Conservation (phyloP, 1,140 invertebrate genomes). For the Probaryconus sp. region DNA sequence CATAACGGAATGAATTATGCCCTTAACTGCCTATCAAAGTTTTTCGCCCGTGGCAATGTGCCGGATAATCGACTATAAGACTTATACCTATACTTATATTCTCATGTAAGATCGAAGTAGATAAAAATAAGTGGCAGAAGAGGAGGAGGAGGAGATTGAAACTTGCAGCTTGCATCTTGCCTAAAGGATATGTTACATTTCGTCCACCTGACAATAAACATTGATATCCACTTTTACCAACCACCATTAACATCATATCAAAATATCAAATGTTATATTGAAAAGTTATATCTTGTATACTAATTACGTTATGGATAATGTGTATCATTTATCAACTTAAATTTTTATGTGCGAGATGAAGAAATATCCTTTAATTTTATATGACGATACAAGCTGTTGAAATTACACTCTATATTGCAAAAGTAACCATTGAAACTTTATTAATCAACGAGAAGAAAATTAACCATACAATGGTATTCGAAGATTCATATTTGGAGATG, state of each 20-base stretch:
- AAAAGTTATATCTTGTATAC: neutral
- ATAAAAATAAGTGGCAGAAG: constrained; percentile 61
- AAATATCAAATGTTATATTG: constrained; percentile 6
- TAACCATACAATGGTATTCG: no score
- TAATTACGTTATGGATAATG: no score
- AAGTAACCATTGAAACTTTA: no score
- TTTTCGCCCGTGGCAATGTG: constrained; percentile 46
- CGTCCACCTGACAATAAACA: constrained; percentile 61
- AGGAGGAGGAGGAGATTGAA: constrained; percentile 36
- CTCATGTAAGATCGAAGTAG: constrained; percentile 60
- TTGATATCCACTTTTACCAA: constrained; percentile 40
- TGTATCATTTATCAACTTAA: no score
- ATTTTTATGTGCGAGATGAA: no score
- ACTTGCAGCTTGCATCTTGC: constrained; percentile 62
- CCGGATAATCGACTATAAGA: constrained; percentile 62
- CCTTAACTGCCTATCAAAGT: constrained; percentile 36
- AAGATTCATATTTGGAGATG: no score
- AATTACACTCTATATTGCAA: no score
- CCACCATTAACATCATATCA: constrained; percentile 22
- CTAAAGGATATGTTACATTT: constrained; percentile 52
- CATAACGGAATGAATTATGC: constrained; percentile 43
- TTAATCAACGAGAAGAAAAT: no score
- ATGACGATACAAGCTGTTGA: no score
- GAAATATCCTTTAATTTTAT: no score
- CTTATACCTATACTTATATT: constrained; percentile 63